Evolutionary conservation across 2,888 invertebrate genomes (phyloP), one percentile per base, ranked within the genome.

Genomic region (Tenthredo livida): DNA sequence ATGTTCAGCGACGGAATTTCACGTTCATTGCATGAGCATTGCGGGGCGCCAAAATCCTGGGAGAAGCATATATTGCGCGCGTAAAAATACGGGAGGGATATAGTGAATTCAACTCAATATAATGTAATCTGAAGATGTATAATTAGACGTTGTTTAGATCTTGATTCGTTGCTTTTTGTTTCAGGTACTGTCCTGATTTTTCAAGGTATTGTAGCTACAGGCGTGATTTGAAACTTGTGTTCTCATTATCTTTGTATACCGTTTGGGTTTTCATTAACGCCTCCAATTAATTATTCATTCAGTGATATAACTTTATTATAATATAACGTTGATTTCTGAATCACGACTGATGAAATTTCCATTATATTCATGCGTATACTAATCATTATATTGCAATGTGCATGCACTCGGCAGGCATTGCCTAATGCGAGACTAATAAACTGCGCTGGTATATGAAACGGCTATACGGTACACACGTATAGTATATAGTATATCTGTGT

Each of bases 151-250:
- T 70, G 0, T 72, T 10, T 21, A 5, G 21, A 40, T 43, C 40
- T 25, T 61, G 37, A 61, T 61, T 37, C 33, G n/a, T 61, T 84
- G 40, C 54, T 72, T 84, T 84, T 58, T 84, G 75, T 84, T 84
- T 75, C 58, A 84, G 84, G 75, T 75, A 84, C 73, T 84, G 84
- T 84, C 84, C 84, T 43, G 75, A 84, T 84, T 75, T 84, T 75
- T 84, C 75, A 75, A 84, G 84, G 84, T 84, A 84, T 75, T n/a
- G 84, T 73, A 33, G 73, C 15, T 47, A 40, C 67, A 25, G 58
- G 54, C 84, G 84, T 84, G 73, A 25, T 40, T 70, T 70, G 50
- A 29, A 29, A 54, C 17, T 33, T 54, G 12, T 4, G 33, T 50
- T 17, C 61, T 61, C 61, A 61, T 25, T 50, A 21, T 21, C 43